Base-by-base conservation (phyloP, 2,888 invertebrate species). In the Gari tellinella region DNA sequence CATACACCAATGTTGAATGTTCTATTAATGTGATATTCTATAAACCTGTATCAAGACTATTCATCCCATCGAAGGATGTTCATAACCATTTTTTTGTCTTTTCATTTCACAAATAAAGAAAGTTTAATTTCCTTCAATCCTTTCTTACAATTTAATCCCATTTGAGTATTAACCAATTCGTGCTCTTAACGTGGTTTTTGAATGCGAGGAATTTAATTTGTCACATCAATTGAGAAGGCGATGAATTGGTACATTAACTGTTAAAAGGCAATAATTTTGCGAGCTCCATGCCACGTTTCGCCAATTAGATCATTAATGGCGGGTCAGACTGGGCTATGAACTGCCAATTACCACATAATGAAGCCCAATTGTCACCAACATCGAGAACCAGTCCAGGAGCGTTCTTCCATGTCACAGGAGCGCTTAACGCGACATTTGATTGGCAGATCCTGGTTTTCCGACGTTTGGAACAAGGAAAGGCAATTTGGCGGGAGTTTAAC, bases 211-310 rank as follows among this genome's bases (percentile, higher is more conserved):
- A 69, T 69, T 69, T 69, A 69, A 69, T 69, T 69, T 57, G 68
- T 69, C 68, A 62, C 55, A 62, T 57, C 68, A 62, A 69, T 62
- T 69, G 68, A 21, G 64, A 56, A 45, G 48, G 23, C 62, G 56
- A 62, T 37, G 62, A 69, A 57, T 69, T 45, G 62, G 46, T 52
- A 52, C 57, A 43, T 25, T 63, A 63, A 63, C 58, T 70, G 69
- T 70, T 70, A 70, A 70, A 70, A 63, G 69, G 63, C 69, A 70
- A 70, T 70, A 63, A 70, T 51, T 58, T 51, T 26, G 69, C 58
- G 37, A 53, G 58, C 55, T 70, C 26, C 56, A 41, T 57, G 69
- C 69, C 69, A 70, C 69, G 69, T 70, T 70, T 62, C 58, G 19
- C 46, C 64, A 70, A 70, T 70, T 70, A 70, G 69, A 64, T 58